Evolutionary conservation across 2,113 vertebrate genomes (phyloP), one percentile per base, ranked within the genome.

Genomic region (Xyliphius kryptos): DNA sequence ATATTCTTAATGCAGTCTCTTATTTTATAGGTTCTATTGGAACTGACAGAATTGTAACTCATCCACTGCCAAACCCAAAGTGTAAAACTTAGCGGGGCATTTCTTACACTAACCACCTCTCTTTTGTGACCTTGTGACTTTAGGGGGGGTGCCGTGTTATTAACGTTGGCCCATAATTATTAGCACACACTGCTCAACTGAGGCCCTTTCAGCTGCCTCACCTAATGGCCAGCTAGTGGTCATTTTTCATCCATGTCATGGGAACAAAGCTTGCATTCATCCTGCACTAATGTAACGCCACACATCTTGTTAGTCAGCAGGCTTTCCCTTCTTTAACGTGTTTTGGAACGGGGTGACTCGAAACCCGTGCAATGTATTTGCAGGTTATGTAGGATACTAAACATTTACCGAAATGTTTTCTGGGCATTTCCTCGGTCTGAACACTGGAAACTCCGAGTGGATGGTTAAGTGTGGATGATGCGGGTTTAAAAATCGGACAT

Each of bases 221-320:
- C 79, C 79, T 81, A 83, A 85, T 81, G 81, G 79, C 72, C 77
- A 76, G 75, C 70, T 73, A 76, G 77, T 77, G 75, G 74, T 84
- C 80, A 83, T 87, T 83, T 81, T 81, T 88, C 83, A 83, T 63
- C 61, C 76, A 72, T 83, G 84, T 84, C 81, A 82, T 81, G 76
- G 74, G 76, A 82, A 87, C 85, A 88, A 86, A 86, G 83, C 81
- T 74, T 74, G 79, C 79, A 85, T 86, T 87, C 82, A 87, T 81
- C 76, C 76, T 72, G 75, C 68, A 66, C 76, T 84, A 80, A 82
- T 81, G 72, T 80, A 80, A 83, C 68, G 78, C 80, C 83, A 81
- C 85, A 82, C 82, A 79, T 80, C 76, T 63, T 64, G 38, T 72
- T 70, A 68, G 56, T 64, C 50, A 60, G 74, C 69, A 77, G 71